Evolutionary conservation across 2,888 invertebrate species (phyloP).

Genomic region (Dugesia japonica): DNA sequence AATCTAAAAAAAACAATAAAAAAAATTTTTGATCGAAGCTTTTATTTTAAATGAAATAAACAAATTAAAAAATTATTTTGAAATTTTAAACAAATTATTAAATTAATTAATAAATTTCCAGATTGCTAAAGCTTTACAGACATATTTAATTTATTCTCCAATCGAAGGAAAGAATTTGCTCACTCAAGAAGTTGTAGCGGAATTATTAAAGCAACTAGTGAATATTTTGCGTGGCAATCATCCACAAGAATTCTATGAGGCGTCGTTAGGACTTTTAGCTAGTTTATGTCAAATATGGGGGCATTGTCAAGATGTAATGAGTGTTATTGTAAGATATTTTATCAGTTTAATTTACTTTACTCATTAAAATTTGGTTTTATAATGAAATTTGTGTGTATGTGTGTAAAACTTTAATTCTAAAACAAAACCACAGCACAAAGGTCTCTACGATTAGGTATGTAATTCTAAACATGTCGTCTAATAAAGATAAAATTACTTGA

Average conservation of each 20-base stretch:
- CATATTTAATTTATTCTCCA: not conserved
- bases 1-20: no score
- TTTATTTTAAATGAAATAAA: no score
- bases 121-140: not conserved
- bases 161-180: not conserved
- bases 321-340: not conserved
- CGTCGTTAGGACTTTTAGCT: not conserved
- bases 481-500: no score
- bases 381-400: no score
- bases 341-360: not conserved
- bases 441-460: no score
- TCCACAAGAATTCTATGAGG: not conserved
- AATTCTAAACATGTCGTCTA: no score
- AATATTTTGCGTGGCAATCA: conserved; percentile 10
- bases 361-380: not conserved
- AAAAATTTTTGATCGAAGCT: no score
- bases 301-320: not conserved
- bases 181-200: not conserved
- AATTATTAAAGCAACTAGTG: not conserved
- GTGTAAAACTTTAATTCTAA: no score
- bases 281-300: not conserved
- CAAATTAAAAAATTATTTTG: no score
- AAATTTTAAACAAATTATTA: no score
- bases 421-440: no score
- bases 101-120: no score